Base-by-base conservation (phyloP, 2,888 invertebrate genomes). In the Drosophila rubida region DNA sequence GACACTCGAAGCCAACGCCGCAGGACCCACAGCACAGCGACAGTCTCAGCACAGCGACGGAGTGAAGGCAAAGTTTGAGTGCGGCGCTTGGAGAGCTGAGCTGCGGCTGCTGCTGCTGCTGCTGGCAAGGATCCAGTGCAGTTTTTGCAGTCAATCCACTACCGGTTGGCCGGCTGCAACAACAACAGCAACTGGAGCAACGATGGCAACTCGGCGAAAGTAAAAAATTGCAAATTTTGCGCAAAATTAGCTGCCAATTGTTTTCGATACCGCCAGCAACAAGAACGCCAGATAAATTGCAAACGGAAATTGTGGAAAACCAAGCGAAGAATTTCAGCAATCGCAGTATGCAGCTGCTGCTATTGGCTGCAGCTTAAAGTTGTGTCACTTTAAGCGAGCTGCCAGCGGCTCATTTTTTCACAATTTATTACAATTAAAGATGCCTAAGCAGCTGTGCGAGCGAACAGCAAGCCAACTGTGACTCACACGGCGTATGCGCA, bases 171-270 rank as follows among this genome's bases (percentile, higher is more conserved):
- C n/a, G 45, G 25, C 39, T 30, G n/a, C 55, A 53, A 48, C 19
- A 45, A 44, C 57, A 75, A 45, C 30, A 30, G 4, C 1, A 30
- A 32, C 32, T 11, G 4, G 42, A 53, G 42, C 19, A 45, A 45
- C 57, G 72, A 45, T n/a, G n/a, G 4, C 1, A 32, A 32, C 32
- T 11, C 5, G 22, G 37, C 25, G 60, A 67, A 65, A 55, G 61
- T 67, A 78, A 84, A 80, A 83, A 82, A 70, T 70, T 55, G 69
- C 62, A 63, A 80, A 82, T 85, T 85, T 84, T 74, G 73, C 79
- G 79, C 73, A 81, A 84, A 84, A 84, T 84, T 84, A 84, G 84
- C 83, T 84, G 83, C 85, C 84, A 84, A 84, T 84, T 84, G 84
- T 84, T 84, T 85, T 82, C 78, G 62, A 77, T 75, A 69, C 66